Evolutionary conservation across 2,888 invertebrate species (phyloP), one percentile per base, ranked within the genome.

Genomic region (Lysandra bellargus): DNA sequence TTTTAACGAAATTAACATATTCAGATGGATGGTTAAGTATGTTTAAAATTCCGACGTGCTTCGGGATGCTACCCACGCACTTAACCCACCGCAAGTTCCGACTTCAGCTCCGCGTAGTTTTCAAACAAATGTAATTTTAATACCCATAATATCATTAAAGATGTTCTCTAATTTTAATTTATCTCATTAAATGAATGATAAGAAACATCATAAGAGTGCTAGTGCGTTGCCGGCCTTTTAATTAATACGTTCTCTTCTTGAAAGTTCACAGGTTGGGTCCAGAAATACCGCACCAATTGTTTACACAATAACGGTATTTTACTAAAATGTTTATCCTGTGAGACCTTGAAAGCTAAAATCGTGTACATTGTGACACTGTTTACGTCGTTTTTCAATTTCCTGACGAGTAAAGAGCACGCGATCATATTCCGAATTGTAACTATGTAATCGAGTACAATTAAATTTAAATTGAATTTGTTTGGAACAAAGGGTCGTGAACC

Each of bases 1-100:
- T 57, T 17, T 76, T 76, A 57, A 76, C 76, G 33, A 76, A 76
- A 76, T 76, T 76, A 76, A 76, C 57, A 57, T 57, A 76, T 57
- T 76, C 76, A 17, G 53, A 76, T 76, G 76, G 76, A 23, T 23
- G 23, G 23, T 0, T 23, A 23, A 23, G 30, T 57, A 57, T 76
- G 76, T 76, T 76, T 76, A 23, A 76, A 76, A 76, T 76, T 76
- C 76, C 76, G 30, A 76, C 17, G 76, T 30, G 9, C 53, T 49
- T 53, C 30, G 6, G 23, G 53, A 49, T 14, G 14, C 76, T 33
- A 76, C 76, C 76, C 76, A 76, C 76, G 76, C 76, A 17, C 37
- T 1, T 1, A 14, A 0, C 76, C 33, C 76, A 76, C 76, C 57
- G 57, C 44, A 49, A 23, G n/a, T 4, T 30, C 53, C 12, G 5